Evolutionary conservation across 2,113 vertebrate genomes (phyloP).

Genomic region (Melozone crissalis): DNA sequence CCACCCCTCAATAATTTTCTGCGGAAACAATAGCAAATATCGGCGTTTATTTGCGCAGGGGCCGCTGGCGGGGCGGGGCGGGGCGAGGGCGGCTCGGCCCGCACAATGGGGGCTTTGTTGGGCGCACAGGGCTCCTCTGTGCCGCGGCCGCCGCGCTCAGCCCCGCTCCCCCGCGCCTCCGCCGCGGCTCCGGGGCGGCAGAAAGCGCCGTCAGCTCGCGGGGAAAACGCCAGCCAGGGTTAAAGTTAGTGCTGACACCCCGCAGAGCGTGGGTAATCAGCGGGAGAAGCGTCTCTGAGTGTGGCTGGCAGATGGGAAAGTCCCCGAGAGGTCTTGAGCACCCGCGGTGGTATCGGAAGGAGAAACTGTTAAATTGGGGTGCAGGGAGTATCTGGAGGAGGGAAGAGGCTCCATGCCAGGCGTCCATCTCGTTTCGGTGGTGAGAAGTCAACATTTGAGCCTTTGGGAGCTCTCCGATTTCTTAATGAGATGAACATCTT

Average conservation of each 20-base stretch:
- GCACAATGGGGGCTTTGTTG: slow-evolving; percentile 31
- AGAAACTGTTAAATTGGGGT: background rate
- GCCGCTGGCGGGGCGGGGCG: background rate
- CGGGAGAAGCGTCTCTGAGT: background rate
- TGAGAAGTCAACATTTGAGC: background rate
- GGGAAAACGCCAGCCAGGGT: background rate
- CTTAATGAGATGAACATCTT: background rate
- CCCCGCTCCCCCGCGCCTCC: background rate
- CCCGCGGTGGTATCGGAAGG: background rate
- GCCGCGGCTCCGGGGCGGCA: background rate
- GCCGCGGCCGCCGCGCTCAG: background rate
- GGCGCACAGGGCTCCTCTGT: background rate
- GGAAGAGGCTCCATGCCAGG: background rate
- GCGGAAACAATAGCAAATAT: slow-evolving; percentile 22
- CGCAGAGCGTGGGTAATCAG: background rate
- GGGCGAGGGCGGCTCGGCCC: background rate
- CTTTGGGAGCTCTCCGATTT: background rate
- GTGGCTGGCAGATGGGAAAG: background rate
- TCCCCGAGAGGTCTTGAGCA: background rate
- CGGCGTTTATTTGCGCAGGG: background rate
- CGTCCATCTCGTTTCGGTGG: background rate
- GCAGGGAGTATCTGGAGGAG: background rate
- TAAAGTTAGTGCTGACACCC: background rate
- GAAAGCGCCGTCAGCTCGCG: background rate
- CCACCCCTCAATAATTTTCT: background rate